Evolutionary conservation across 2,797 vertebrate genomes (phyloP).

Genomic region (Euphonia xanthogaster): DNA sequence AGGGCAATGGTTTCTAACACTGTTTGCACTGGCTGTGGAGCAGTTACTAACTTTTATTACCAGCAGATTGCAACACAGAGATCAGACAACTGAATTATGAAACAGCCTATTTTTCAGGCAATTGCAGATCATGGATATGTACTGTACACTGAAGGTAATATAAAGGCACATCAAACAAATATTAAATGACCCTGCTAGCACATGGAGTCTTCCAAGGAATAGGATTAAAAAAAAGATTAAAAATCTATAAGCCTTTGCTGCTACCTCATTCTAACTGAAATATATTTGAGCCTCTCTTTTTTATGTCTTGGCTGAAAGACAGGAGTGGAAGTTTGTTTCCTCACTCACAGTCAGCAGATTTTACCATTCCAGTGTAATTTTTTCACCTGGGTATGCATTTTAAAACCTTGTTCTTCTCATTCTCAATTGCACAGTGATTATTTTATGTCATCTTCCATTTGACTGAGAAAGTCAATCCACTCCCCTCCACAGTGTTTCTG

Average conservation of each 20-base stretch:
- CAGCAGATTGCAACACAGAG: not conserved
- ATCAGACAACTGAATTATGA: conserved; percentile 16
- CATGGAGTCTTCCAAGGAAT: not conserved
- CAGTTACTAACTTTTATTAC: not conserved
- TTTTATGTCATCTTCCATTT: not conserved
- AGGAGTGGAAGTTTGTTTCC: not conserved
- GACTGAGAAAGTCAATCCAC: not conserved
- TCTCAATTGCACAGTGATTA: not conserved
- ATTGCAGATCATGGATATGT: not conserved
- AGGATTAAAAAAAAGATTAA: not conserved
- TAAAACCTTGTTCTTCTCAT: not conserved
- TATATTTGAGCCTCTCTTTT: not conserved
- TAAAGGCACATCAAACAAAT: conserved; percentile 4
- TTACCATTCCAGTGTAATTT: not conserved
- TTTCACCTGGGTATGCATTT: not conserved
- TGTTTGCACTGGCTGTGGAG: not conserved
- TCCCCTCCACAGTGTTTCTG: not conserved
- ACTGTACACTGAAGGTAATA: conserved; percentile 35
- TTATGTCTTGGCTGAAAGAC: not conserved
- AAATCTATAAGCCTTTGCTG: not conserved
- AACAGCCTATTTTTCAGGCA: not conserved
- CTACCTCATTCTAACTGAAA: not conserved
- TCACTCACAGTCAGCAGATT: not conserved
- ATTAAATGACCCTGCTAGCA: conserved; percentile 25
- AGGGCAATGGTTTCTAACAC: not conserved